Base-by-base conservation (phyloP, 1,140 invertebrate genomes). In the Dermatophagoides farinae region DNA sequence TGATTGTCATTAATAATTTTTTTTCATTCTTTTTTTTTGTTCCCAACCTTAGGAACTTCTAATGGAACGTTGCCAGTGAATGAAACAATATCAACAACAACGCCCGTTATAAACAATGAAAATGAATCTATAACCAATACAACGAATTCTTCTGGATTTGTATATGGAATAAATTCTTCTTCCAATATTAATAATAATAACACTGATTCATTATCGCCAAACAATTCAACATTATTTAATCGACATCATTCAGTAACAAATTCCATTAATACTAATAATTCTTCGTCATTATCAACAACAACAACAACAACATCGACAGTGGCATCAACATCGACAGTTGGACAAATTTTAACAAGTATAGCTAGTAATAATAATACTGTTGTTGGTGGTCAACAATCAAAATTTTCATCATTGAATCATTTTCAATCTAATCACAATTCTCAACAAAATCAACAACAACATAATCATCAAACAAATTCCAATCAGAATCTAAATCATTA, bases 391-490 rank as follows among this genome's bases (percentile, higher is more conserved):
- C 61, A 58, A 57, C 55, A 62, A 57, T 57, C 67, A 23, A 64
- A 62, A 44, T 65, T 65, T 62, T 62, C 53, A 31, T 46, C 23
- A 23, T 44, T 62, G 61, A 63, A 67, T 64, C 66, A 54, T 60
- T 59, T 62, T 65, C 63, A 65, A 65, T 64, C 62, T 47, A 66
- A 59, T 49, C 62, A 61, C 49, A 66, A 62, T 58, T 54, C 12
- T n/a, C 53, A 55, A 5, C 23, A 2, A n/a, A 31, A 55, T 23
- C 5, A 55, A 64, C 66, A 61, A 67, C 67, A 64, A 66, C 20
- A 49, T 71, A 39, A 58, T 70, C 66, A 66, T 69, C 64, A 62
- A 14, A 14, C 31, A 31, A 31, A 31, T 31, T 31, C 8, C 2
- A 31, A 31, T 31, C 2, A 31, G 8, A 31, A 31, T 31, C 31